A percentile compares a stretch with the other conserved stretches of the same genome.
These are phyloP conservation scores for Caloenas nicobarica DNA, from an alignment of 2,113 vertebrate genomes.

Conservation along the genomic window DNA sequence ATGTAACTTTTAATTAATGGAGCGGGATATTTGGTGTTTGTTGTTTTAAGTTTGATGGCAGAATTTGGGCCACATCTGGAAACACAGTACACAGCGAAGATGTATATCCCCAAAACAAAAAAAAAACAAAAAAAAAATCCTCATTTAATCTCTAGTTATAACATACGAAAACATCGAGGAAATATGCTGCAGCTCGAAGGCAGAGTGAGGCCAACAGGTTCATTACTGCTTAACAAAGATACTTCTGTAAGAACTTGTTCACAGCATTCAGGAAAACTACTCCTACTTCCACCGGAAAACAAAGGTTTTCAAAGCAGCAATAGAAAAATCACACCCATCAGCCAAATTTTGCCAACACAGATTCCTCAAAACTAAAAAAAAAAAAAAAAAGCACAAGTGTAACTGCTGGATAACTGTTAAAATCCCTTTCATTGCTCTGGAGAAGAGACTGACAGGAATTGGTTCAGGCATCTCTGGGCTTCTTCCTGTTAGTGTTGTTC, in stretches of 20 bases:
- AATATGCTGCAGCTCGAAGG: background rate
- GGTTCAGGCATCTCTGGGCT: background rate
- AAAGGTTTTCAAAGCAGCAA: background rate
- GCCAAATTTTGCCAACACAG: background rate
- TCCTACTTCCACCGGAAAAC: background rate
- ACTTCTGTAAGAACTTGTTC: background rate
- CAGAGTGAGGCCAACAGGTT: background rate
- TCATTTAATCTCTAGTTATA: background rate
- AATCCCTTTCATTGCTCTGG: background rate
- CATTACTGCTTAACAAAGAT: background rate
- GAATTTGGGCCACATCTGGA: background rate
- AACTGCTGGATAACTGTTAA: background rate
- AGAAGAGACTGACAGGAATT: background rate
- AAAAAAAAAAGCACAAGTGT: background rate
- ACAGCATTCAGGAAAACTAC: background rate
- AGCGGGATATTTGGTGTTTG: background rate
- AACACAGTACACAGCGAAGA: background rate
- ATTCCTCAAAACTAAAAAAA: background rate
- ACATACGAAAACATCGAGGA: background rate
- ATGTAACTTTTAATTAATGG: background rate
- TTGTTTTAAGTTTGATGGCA: background rate
- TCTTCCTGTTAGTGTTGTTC: constrained; percentile 38
- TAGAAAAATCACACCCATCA: background rate
- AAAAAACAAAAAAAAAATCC: background rate
- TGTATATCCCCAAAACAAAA: background rate